Base-by-base conservation (phyloP, 2,888 invertebrate species). In the Ectobius pallidus region DNA sequence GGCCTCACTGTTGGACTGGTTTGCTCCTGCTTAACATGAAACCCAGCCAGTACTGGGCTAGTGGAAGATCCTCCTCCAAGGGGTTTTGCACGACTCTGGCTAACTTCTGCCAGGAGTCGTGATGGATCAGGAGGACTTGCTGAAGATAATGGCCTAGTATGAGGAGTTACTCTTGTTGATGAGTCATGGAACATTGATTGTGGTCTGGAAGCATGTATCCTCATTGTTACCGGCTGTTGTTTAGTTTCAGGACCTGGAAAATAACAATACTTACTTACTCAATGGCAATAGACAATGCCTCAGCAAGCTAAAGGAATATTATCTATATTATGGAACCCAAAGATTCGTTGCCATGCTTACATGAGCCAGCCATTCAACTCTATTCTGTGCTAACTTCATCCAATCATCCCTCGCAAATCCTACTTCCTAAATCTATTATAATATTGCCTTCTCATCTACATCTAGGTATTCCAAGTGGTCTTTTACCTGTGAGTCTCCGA, bases 151-250 rank as follows among this genome's bases (percentile, higher is more conserved):
- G 72, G 69, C 18, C 62, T 58, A 20, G 44, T 18, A 6, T 61
- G 58, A 4, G 69, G 44, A 7, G 30, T 55, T 22, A 55, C 39
- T 27, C 71, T 55, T 22, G 32, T 25, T 22, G 46, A 27, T 2
- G 61, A 44, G 7, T 44, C 69, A 4, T 68, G 62, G 49, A 46
- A 72, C 69, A 69, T 61, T 1, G 72, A 68, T 44, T 68, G 68
- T 2, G 68, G 72, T 30, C 68, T 58, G 16, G 61, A 27, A 20
- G 62, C 46, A n/a, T 68, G 68, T 4, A 67, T 58, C 52, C 72
- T 69, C 61, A 69, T 25, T 16, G 69, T 62, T 16, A 46, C 72
- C 44, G 44, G 30, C 9, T 58, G 42, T 39, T 69, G 69, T 34
- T 69, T 69, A 16, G 55, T 27, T 44, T 65, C 65, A 44, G 65